phyloP scores from a whole-genome alignment of 2,113 vertebrate genomes.

The Oreochromis aureus region DNA sequence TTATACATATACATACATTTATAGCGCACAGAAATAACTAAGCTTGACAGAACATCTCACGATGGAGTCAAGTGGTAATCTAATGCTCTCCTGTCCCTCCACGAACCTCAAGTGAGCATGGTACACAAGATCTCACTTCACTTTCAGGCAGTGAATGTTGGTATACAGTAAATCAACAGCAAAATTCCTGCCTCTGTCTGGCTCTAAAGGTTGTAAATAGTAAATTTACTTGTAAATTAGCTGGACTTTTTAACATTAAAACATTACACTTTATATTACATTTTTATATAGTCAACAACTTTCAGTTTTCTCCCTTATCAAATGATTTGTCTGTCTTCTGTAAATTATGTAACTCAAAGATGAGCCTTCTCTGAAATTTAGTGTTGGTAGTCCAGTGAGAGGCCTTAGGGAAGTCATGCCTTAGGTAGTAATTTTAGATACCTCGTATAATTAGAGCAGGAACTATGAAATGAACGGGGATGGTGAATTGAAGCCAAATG shows the following conservation, averaged over 20 bases:
- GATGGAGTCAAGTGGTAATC: neutral
- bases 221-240: neutral
- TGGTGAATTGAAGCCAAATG: neutral
- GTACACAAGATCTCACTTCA: neutral
- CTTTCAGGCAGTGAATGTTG: neutral
- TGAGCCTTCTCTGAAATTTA: neutral
- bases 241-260: neutral
- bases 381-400: neutral
- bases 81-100: neutral
- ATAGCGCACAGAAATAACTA: neutral
- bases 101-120: neutral
- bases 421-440: neutral
- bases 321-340: neutral
- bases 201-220: neutral
- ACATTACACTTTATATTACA: neutral
- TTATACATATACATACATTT: neutral
- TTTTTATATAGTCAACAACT: neutral
- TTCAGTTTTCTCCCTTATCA: neutral
- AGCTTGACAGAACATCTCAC: neutral
- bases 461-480: neutral
- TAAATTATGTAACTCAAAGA: neutral
- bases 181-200: neutral
- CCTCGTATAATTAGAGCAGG: neutral
- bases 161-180: neutral
- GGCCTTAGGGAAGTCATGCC: neutral